phyloP scores from a whole-genome alignment of 2,113 vertebrate species.

The Ciconia stormi region DNA sequence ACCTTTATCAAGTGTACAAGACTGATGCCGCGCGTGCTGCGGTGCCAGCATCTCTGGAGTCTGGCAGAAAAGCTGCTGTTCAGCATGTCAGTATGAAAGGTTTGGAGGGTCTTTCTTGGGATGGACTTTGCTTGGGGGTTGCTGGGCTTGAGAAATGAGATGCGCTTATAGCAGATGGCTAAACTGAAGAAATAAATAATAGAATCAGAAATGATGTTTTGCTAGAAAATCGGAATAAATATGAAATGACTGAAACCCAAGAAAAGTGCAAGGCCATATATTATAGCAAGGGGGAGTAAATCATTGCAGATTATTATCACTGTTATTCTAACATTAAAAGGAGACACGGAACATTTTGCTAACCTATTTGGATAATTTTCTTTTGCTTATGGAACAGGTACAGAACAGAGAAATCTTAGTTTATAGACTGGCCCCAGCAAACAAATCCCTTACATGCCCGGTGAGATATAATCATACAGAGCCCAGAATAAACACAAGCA shows the following conservation, averaged over 20 bases:
- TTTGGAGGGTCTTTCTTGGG: neutral
- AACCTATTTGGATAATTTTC: neutral
- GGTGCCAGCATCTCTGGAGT: neutral
- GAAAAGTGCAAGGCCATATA: neutral
- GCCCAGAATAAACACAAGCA: neutral
- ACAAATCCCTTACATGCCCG: neutral
- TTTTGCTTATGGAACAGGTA: neutral
- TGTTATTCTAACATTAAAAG: neutral
- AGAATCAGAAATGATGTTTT: neutral
- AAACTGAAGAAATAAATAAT: neutral
- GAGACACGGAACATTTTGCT: neutral
- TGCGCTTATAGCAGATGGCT: neutral
- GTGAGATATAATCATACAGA: neutral
- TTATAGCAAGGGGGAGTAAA: neutral
- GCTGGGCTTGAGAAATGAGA: neutral
- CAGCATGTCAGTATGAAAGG: neutral
- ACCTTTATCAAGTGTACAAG: neutral
- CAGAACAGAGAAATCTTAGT: neutral
- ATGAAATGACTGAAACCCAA: neutral
- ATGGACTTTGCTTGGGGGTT: neutral
- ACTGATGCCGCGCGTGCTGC: too few relatives aligned
- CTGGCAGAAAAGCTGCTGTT: neutral
- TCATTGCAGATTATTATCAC: neutral
- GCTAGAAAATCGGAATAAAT: neutral
- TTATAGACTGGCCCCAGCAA: neutral